Evolutionary conservation across 2,113 vertebrate genomes (phyloP), one percentile per base, ranked within the genome.

Genomic region (Oxyura jamaicensis): DNA sequence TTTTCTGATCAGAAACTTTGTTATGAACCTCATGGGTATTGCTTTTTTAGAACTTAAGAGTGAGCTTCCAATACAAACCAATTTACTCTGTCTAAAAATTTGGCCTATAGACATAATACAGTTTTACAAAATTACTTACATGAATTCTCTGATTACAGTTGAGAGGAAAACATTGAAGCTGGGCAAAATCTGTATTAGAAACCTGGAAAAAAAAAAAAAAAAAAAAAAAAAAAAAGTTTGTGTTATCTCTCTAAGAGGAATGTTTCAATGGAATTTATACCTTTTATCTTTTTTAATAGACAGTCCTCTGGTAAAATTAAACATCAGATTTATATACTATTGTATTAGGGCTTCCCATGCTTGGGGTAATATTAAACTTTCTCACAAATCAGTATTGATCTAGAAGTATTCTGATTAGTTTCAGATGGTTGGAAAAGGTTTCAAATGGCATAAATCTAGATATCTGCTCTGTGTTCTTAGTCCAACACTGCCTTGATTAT

Each of bases 351-450:
- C 2, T 86, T 84, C 14, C 31, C 5, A 78, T 67, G 31, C 29
- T 95, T 76, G 46, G 23, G 19, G 16, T 60, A 90, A 67, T 60
- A 21, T 73, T 82, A 88, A 95, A 60, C 16, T 85, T 44, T 92
- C 75, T 95, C 84, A 92, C 66, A 96, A 91, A 84, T 91, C 36
- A 87, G 93, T 92, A 92, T 81, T 10, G 16, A 73, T 73, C 86
- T 83, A 56, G 89, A 97, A 91, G 88, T 90, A 95, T 92, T 94
- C 60, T 96, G 73, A 92, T 91, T 94, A 90, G 10, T 80, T 96
- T 91, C 88, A 95, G 80, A 81, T 76, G 15, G 7, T 56, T 94
- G 55, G 60, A 94, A 95, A 93, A 63, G 29, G 52, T 56, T 92
- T 28, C 50, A 91, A 63, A 26, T 92, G 73, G 83, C 97, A 93